Base-by-base conservation (phyloP, 2,888 invertebrate genomes). In the Eristalis tenax region DNA sequence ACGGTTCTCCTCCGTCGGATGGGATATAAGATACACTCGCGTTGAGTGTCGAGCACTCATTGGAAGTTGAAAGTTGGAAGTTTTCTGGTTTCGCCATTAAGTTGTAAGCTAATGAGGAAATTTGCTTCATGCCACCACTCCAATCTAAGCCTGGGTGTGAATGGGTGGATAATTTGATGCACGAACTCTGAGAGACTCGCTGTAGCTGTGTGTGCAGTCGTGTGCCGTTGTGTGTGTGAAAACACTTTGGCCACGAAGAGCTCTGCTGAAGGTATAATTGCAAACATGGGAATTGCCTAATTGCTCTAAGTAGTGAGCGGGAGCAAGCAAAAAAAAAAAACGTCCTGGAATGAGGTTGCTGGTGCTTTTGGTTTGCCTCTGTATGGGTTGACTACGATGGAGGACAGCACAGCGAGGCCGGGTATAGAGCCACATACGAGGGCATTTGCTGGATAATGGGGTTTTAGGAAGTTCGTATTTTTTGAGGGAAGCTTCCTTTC, bases 221-320 rank as follows among this genome's bases (percentile, higher is more conserved):
- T 64, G 73, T 61, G 23, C 6, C 23, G 35, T 63, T 68, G 66
- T 77, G 77, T 66, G 83, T 59, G 23, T 73, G 50, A 18, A 50
- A 85, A 80, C 85, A 82, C 68, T 85, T 85, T 73, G 70, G 71
- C 23, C 23, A 23, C 64, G 35, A 4, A 57, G 35, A 56, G 73
- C 28, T 84, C 71, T 74, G 83, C 85, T 69, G 87, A 86, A 89
- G 88, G 88, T 81, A 89, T 91, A 91, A 91, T 91, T 91, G 91
- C 90, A 90, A 90, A 90, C 91, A 90, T 90, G 92, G 91, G 91
- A 91, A 91, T 91, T 90, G 90, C 88, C 90, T 91, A 92, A 92
- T 91, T 92, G 91, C 88, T 89, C 88, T 88, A 88, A 88, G 89
- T 90, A 89, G 85, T 81, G 88, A 63, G 70, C 26, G 75, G 71